phyloP scores from a whole-genome alignment of 2,888 invertebrate species.

The Papilio demoleus region DNA sequence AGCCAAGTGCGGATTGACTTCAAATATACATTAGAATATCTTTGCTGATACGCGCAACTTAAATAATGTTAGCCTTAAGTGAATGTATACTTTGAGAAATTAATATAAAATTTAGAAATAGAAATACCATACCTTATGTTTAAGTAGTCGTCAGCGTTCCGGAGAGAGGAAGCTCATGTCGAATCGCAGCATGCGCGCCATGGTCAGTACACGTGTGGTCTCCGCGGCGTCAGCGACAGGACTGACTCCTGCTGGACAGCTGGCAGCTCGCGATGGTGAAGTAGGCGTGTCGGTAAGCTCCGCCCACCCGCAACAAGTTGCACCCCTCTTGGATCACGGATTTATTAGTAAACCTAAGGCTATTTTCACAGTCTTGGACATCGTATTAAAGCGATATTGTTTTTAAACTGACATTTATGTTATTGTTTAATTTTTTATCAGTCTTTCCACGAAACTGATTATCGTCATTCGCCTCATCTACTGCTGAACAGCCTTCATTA shows the following conservation, averaged over 20 bases:
- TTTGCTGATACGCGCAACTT: too few relatives aligned
- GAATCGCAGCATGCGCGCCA: constrained; percentile 75
- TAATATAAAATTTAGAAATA: too few relatives aligned
- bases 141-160: constrained; percentile 83
- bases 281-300: constrained; percentile 52
- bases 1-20: too few relatives aligned
- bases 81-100: too few relatives aligned
- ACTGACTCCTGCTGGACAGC: constrained; percentile 42
- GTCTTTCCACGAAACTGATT: too few relatives aligned
- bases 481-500: too few relatives aligned
- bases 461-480: too few relatives aligned
- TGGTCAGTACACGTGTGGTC: constrained; percentile 52
- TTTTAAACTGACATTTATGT: too few relatives aligned
- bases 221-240: constrained; percentile 44
- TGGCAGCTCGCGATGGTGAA: constrained; percentile 43
- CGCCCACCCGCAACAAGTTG: constrained; percentile 76
- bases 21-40: too few relatives aligned
- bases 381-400: neutral
- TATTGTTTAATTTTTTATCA: too few relatives aligned
- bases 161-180: constrained; percentile 79
- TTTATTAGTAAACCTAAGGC: constrained; percentile 31
- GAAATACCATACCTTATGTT: constrained; percentile 77
- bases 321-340: constrained; percentile 37
- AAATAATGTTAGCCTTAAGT: too few relatives aligned
- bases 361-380: constrained; percentile 20